Base-by-base conservation (phyloP, 2,797 vertebrate genomes). In the Amniataba percoides region DNA sequence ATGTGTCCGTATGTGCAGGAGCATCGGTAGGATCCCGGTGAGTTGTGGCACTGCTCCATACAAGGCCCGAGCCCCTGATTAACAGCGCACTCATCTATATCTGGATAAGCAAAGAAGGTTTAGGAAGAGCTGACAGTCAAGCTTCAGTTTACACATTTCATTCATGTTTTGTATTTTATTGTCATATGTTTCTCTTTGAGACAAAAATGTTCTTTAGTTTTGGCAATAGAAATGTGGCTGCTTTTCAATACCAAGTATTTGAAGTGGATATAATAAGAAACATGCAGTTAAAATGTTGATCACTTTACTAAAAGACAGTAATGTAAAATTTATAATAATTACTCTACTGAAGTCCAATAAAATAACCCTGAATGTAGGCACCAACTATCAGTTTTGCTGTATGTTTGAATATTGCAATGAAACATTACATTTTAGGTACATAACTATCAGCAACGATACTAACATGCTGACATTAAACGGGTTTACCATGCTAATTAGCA, bases 1-100 rank as follows among this genome's bases (percentile, higher is more conserved):
- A 49, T 71, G 75, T 62, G 70, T 0, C 92, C 90, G 0, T 80
- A 68, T 0, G 67, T 53, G 75, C 93, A 94, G 58, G 85, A 85
- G 55, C 93, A 93, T 46, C 18, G 71, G 77, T 89, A 93, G 23
- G 90, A 93, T 49, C 89, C 90, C 18, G 86, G 91, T 19, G 85
- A 76, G 57, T 94, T 94, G 49, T 82, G 80, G 56, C 92, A 93
- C 4, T 34, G 76, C 65, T 82, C 71, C n/a, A 21, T 71, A 53
- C 93, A 94, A 2, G 81, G 82, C 7, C 91, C 89, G 0, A 71
- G 71, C 3, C 92, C 90, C n/a, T 68, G n/a, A 42, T 89, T 89
- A 23, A 36, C 71, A 12, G 64, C 81, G 83, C 93, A 94, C 61
- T 92, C 90, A 51, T 93, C 86, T 63, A 81, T 73, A 79, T 93